These are phyloP conservation scores for Argynnis bischoffii DNA, from an alignment of 2,888 invertebrate genomes.

Conservation along the genomic window DNA sequence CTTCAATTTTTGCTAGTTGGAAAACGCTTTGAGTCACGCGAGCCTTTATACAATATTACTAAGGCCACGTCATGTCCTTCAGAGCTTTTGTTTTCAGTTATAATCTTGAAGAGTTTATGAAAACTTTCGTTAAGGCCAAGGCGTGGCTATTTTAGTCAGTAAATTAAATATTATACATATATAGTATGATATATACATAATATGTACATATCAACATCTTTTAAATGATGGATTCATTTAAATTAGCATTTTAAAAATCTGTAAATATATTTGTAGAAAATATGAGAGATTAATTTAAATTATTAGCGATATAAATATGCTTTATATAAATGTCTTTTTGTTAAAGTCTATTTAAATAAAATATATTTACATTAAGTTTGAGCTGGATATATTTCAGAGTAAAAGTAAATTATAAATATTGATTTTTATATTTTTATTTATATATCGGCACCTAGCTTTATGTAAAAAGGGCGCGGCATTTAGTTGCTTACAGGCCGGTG, in stretches of 20 bases:
- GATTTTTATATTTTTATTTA: slow-evolving; percentile 6
- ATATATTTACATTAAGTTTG: too few species aligned
- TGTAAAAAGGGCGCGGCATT: slow-evolving; percentile 54
- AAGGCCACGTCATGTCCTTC: slow-evolving; percentile 33
- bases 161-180: too few species aligned
- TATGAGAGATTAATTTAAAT: too few species aligned
- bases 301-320: too few species aligned
- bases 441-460: slow-evolving; percentile 5
- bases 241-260: too few species aligned
- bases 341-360: too few species aligned
- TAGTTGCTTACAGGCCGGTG: slow-evolving; percentile 47
- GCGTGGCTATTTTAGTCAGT: slow-evolving; percentile 1
- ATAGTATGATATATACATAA: too few species aligned
- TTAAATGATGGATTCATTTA: too few species aligned
- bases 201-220: too few species aligned
- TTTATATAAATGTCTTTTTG: too few species aligned
- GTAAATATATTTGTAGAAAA: too few species aligned
- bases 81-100: slow-evolving; percentile 30
- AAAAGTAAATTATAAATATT: too few species aligned
- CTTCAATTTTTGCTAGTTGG: slow-evolving; percentile 32
- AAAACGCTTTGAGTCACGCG: slow-evolving; percentile 35
- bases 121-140: slow-evolving; percentile 16
- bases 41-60: slow-evolving; percentile 36
- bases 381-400: background rate
- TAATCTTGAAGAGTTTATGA: slow-evolving; percentile 31